Base-by-base conservation (phyloP, 2,113 vertebrate species). In the Crotalus viridis region DNA sequence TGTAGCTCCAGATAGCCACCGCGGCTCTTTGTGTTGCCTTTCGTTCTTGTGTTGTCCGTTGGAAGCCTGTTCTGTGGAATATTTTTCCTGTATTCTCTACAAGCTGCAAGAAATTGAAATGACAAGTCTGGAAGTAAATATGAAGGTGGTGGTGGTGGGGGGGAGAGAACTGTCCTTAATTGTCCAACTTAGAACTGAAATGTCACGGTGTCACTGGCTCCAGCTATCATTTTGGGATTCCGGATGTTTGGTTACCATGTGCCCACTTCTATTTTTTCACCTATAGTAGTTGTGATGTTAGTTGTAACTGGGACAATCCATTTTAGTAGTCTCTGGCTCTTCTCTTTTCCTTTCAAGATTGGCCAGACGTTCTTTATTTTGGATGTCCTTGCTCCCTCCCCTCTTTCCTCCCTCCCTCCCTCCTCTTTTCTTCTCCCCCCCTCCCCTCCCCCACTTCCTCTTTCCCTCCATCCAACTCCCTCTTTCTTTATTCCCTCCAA, bases 121-220 rank as follows among this genome's bases (percentile, higher is more conserved):
- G 57, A 87, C 94, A 91, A 89, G 89, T 24, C 61, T 85, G 90
- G 28, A 94, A 52, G 91, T 89, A 21, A 13, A 85, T 4, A 7
- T 52, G 91, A 93, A n/a, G 85, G 92, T 90, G 88, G 1, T 7
- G n/a, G n/a, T n/a, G 33, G 90, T 87, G 92, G 90, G 91, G 51
- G 28, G 92, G 51, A 21, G 21, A 88, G 51, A 28, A 0, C 88
- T n/a, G 13, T 92, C n/a, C 93, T 91, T 55, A 21, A 0, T 91
- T 39, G 43, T 91, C 33, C 52, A 2, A 13, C 92, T 95, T 90
- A 87, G 69, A 39, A 81, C 59, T 93, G 64, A 39, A 87, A 61
- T 12, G 0, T 21, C 0, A 64, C 92, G 89, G 90, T 17, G 8
- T 74, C 48, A 0, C 10, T 21, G 69, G 69, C 15, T 0, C 17